Evolutionary conservation across 1,140 invertebrate genomes (phyloP), one percentile per base, ranked within the genome.

Genomic region (Holotrichia oblita): DNA sequence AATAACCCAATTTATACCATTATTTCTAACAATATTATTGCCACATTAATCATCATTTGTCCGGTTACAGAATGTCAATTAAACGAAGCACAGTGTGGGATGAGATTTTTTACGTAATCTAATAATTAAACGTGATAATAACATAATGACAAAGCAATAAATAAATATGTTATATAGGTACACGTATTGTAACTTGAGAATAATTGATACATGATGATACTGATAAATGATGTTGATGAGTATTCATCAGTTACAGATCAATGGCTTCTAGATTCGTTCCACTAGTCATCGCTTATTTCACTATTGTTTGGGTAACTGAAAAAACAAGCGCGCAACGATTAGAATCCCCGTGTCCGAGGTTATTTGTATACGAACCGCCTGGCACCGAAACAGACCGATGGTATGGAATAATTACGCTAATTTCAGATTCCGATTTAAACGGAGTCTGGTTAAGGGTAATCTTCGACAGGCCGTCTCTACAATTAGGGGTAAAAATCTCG

Each of bases 261-360:
- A 55, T 55, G 48, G 48, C 48, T 55, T 6, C 48, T 55, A 55
- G 12, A 55, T 55, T 55, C 12, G 48, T 55, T 55, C 17, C n/a
- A 14, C 12, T 55, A 6, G n/a, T 55, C 48, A 17, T 17, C 14
- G 48, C 7, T 55, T 55, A n/a, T n/a, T 17, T 17, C 48, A 55
- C 17, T 14, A 55, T 17, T 17, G 48, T 17, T n/a, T 55, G 14
- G 48, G 14, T 55, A 7, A 17, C 0, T 2, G 17, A 14, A n/a
- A n/a, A 48, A 55, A 55, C 48, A 17, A 55, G 6, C 48, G 48
- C 48, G 6, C 48, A 55, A 55, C 6, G 48, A 17, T 17, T 55
- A n/a, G 41, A 76, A 55, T 87, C 86, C 7, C 87, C 88, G 0
- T 89, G 88, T 83, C 86, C 88, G 20, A 73, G 86, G n/a, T 84